These are phyloP conservation scores for Dendrolimus kikuchii DNA, from an alignment of 1,140 invertebrate genomes.

Conservation along the genomic window DNA sequence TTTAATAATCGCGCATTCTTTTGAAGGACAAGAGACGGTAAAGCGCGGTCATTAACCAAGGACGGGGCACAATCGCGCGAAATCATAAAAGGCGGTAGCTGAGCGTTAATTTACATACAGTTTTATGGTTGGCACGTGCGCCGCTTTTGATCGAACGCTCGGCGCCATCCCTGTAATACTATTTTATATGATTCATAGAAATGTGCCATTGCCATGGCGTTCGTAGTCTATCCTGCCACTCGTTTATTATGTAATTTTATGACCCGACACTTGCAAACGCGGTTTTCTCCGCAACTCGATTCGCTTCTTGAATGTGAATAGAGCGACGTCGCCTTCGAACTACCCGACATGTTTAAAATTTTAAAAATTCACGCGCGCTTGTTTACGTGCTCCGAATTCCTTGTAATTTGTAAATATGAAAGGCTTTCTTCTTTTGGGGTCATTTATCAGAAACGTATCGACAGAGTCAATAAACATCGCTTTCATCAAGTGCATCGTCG, in stretches of 20 bases:
- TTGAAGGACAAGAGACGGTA: conserved; percentile 1
- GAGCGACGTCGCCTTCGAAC: conserved; percentile 27
- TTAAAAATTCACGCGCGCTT: conserved; percentile 50
- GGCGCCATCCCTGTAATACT: conserved; percentile 47
- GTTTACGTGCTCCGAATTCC: conserved; percentile 37
- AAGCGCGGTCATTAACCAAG: conserved; percentile 21
- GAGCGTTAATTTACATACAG: conserved; percentile 18
- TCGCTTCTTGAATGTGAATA: conserved; percentile 47
- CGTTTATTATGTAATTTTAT: conserved; percentile 58
- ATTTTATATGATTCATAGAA: conserved; percentile 63
- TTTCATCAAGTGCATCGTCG: conserved; percentile 27
- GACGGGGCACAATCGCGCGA: conserved; percentile 24
- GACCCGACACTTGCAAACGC: conserved; percentile 40
- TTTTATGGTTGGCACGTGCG: conserved; percentile 32
- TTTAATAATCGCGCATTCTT: background rate
- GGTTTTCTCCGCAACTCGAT: conserved; percentile 45
- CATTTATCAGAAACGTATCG: conserved; percentile 32
- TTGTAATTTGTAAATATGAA: conserved; percentile 36
- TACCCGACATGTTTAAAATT: conserved; percentile 34
- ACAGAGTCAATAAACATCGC: conserved; percentile 40
- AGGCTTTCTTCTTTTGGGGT: conserved; percentile 16
- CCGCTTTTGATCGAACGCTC: conserved; percentile 50
- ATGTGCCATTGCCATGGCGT: conserved; percentile 37
- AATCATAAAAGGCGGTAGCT: conserved; percentile 19
- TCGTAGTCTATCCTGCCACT: conserved; percentile 22